Percentiles rank a stretch among this genome's conserved stretches.
These are phyloP conservation scores for Lasiurus cinereus DNA, from an alignment of 2,113 vertebrate species.

Conservation along the genomic window DNA sequence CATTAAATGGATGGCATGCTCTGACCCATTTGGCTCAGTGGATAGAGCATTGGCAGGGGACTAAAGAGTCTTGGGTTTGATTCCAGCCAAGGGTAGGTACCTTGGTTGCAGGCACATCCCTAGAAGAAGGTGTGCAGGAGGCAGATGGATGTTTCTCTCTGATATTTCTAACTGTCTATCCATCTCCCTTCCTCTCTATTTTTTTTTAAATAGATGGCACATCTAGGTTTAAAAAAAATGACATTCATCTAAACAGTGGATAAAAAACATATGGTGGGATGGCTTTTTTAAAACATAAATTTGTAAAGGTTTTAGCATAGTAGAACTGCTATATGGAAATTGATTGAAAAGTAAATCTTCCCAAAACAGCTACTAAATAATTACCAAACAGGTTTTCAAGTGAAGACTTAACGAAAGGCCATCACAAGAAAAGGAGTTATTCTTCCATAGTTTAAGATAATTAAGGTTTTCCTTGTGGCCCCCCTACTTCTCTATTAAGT, in stretches of 20 bases:
- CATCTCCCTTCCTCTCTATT: too few species aligned
- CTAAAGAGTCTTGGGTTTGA: too few species aligned
- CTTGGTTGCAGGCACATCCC: too few species aligned
- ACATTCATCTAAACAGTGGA: background rate
- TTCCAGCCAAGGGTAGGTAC: too few species aligned
- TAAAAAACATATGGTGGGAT: background rate
- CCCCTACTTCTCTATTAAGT: background rate
- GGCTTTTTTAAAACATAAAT: background rate
- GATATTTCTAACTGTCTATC: too few species aligned
- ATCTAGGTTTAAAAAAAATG: background rate
- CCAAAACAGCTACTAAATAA: constrained; percentile 30
- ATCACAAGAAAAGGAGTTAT: constrained; percentile 18
- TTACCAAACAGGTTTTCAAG: background rate
- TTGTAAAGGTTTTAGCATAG: background rate
- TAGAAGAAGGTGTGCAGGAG: too few species aligned
- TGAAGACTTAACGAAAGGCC: background rate
- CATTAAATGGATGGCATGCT: background rate
- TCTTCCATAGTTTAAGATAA: background rate
- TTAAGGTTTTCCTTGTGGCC: background rate
- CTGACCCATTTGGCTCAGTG: too few species aligned
- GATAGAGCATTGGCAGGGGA: too few species aligned
- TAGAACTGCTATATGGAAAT: background rate
- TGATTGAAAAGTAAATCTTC: constrained; percentile 49
- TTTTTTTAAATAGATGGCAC: background rate
- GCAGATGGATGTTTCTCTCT: too few species aligned